These are phyloP conservation scores for Athalia cordata DNA, from an alignment of 2,888 invertebrate species.

Conservation along the genomic window DNA sequence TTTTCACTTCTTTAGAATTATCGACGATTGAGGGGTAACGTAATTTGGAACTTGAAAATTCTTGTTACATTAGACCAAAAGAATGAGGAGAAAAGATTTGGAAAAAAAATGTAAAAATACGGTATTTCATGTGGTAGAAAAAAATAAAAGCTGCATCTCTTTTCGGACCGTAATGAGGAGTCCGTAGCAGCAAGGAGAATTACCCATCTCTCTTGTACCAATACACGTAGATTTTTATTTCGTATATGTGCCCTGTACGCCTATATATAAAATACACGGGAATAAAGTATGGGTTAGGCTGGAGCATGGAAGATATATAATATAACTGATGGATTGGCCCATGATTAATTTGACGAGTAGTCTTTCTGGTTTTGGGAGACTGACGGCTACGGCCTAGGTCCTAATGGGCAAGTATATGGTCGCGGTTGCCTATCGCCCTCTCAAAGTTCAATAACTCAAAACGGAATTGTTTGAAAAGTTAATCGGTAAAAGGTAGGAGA, in stretches of 20 bases:
- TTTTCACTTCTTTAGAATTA: no score
- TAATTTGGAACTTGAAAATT: background rate
- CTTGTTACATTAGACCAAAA: background rate
- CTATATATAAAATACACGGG: background rate
- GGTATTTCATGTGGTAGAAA: background rate
- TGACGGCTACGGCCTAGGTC: constrained; percentile 60
- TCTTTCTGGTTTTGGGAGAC: constrained; percentile 72
- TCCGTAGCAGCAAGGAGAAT: background rate
- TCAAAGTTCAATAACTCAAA: constrained; percentile 42
- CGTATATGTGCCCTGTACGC: background rate
- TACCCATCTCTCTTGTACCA: background rate
- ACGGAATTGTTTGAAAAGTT: constrained; percentile 63
- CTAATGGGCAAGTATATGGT: constrained; percentile 62
- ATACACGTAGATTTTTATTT: background rate
- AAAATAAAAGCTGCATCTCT: background rate
- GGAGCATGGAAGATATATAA: constrained; percentile 16
- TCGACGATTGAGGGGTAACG: background rate
- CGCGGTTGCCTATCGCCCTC: constrained; percentile 45
- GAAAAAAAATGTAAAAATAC: background rate
- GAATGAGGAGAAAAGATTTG: background rate
- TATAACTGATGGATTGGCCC: constrained; percentile 73
- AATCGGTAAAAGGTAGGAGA: constrained; percentile 55
- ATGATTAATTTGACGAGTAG: constrained; percentile 74
- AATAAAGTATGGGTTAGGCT: constrained; percentile 27
- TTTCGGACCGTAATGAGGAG: background rate